A percentile compares a stretch with the other conserved stretches of the same genome.
Evolutionary conservation across 2,113 vertebrate genomes (phyloP).

Genomic region (Pipra filicauda): DNA sequence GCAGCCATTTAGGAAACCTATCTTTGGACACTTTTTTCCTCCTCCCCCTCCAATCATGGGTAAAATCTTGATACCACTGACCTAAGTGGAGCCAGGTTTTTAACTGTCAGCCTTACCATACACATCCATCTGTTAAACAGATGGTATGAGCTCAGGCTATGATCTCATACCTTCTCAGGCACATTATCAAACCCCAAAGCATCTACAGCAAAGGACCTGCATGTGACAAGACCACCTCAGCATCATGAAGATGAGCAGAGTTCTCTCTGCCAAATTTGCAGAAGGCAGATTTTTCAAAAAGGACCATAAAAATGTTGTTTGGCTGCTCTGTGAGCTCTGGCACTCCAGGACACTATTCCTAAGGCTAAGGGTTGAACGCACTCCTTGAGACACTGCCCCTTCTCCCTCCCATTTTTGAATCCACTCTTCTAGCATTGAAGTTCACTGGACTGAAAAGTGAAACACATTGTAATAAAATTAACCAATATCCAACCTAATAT

Average conservation of each 20-base stretch:
- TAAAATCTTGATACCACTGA: conserved; percentile 50
- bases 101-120: neutral
- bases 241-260: neutral
- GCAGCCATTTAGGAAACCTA: conserved; percentile 2
- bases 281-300: neutral
- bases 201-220: neutral
- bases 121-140: conserved; percentile 51
- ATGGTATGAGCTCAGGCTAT: conserved; percentile 28
- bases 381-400: neutral
- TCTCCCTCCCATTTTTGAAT: neutral
- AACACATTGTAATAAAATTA: neutral
- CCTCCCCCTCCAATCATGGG: conserved; percentile 6
- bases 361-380: neutral
- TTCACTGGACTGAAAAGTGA: neutral
- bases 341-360: neutral
- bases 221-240: neutral
- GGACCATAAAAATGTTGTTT: neutral
- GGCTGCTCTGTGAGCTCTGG: neutral
- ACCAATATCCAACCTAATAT: neutral
- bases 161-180: conserved; percentile 47
- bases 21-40: conserved; percentile 17
- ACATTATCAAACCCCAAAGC: neutral
- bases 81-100: conserved; percentile 57
- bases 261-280: neutral
- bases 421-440: neutral